phyloP scores from a whole-genome alignment of 2,113 vertebrate species.

The Acrocephalus kingi region DNA sequence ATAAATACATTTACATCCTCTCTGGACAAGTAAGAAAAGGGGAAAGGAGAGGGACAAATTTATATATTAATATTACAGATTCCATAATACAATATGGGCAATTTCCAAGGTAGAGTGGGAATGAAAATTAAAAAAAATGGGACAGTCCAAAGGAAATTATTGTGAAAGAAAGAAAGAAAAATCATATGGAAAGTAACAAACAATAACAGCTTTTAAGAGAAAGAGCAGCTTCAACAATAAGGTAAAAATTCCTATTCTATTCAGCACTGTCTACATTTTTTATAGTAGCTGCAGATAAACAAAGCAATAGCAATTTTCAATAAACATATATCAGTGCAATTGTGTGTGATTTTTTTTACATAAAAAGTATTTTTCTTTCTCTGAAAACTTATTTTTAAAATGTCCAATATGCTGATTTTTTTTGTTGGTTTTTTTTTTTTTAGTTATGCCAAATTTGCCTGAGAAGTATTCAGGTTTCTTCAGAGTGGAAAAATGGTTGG shows the following conservation, averaged over 20 bases:
- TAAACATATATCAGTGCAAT: background rate
- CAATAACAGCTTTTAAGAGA: background rate
- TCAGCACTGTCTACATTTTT: background rate
- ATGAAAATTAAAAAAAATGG: background rate
- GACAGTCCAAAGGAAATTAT: background rate
- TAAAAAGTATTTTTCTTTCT: background rate
- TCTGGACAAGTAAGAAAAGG: background rate
- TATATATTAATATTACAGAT: background rate
- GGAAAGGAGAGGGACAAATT: background rate
- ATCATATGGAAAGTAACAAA: background rate
- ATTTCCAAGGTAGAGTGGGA: background rate
- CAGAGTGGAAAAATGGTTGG: background rate
- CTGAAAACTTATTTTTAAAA: background rate
- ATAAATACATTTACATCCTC: background rate
- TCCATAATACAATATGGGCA: background rate
- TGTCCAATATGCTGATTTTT: background rate
- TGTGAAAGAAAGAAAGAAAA: background rate
- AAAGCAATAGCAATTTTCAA: background rate
- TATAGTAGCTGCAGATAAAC: background rate
- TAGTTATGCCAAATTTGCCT: background rate
- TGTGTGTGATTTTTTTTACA: background rate
- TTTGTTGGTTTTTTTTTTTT: background rate
- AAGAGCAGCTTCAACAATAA: background rate
- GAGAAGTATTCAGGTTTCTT: background rate
- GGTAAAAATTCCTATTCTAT: background rate